Percentiles rank a stretch among this genome's conserved stretches.
Evolutionary conservation across 2,888 invertebrate species (phyloP).

Genomic region (Noctua janthina): DNA sequence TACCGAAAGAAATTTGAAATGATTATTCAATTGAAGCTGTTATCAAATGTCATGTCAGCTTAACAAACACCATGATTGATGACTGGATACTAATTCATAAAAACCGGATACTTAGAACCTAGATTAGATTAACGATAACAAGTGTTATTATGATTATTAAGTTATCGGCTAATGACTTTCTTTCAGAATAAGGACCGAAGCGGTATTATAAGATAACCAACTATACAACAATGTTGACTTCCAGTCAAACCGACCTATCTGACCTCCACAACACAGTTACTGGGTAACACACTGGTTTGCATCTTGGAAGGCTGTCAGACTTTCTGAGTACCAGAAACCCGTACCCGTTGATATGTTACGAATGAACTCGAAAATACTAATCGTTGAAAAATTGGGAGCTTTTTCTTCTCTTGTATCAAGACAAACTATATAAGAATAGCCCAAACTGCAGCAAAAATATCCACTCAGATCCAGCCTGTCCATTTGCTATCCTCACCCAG

Average conservation of each 20-base stretch:
- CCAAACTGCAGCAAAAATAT: not conserved
- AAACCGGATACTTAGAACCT: not conserved
- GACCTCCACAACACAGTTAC: not conserved
- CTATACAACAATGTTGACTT: no score
- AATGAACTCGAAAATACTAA: not conserved
- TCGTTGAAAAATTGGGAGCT: not conserved
- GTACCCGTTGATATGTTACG: not conserved
- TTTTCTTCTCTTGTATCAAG: not conserved
- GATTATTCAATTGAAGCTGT: not conserved
- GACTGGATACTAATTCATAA: not conserved
- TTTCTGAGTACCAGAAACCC: not conserved
- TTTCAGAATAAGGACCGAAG: not conserved
- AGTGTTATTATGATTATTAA: not conserved
- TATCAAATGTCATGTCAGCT: not conserved
- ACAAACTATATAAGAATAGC: not conserved
- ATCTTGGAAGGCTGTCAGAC: not conserved
- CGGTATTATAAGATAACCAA: not conserved
- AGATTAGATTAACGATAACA: not conserved
- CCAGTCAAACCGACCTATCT: not conserved
- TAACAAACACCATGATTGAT: slow-evolving; percentile 7
- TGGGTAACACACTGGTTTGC: not conserved
- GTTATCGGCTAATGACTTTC: not conserved
- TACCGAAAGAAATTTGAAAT: slow-evolving; percentile 6
- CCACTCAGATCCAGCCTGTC: no score
- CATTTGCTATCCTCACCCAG: no score